phyloP scores from a whole-genome alignment of 23 tunicate genomes.

The Phallusia fumigata region DNA sequence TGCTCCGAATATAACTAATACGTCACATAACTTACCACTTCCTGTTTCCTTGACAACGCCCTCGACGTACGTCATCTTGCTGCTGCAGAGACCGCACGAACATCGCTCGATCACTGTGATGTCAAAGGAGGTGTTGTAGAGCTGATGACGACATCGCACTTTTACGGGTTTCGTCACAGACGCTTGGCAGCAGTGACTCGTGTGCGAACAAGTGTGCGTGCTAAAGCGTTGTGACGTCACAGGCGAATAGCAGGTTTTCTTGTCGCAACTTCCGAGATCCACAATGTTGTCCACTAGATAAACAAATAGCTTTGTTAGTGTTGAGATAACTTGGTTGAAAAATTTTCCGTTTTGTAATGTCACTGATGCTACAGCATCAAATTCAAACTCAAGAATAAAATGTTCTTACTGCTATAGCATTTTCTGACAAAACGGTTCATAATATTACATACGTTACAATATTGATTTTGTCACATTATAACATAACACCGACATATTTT shows the following conservation, averaged over 20 bases:
- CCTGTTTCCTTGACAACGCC: constrained; percentile 53
- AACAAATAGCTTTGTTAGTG: too few species aligned
- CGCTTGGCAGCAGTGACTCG: constrained; percentile 74
- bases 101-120: constrained; percentile 65
- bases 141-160: constrained; percentile 61
- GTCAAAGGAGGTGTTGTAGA: constrained; percentile 43
- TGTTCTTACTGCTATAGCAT: too few species aligned
- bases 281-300: constrained; percentile 30
- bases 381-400: too few species aligned
- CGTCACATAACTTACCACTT: constrained; percentile 30
- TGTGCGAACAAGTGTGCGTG: constrained; percentile 39
- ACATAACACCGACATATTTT: too few species aligned
- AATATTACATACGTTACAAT: too few species aligned
- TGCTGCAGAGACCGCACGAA: constrained; percentile 61
- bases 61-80: constrained; percentile 68
- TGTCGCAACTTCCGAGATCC: constrained; percentile 75
- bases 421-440: too few species aligned
- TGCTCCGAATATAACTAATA: too few species aligned
- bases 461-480: too few species aligned
- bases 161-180: constrained; percentile 54
- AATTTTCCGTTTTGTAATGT: too few species aligned
- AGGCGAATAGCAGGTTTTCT: constrained; percentile 53
- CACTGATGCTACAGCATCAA: too few species aligned
- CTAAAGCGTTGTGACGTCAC: not conserved
- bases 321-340: too few species aligned